Evolutionary conservation across 92 coral and sea anemone genomes (phyloP).

Genomic region (Bergia sp.): DNA sequence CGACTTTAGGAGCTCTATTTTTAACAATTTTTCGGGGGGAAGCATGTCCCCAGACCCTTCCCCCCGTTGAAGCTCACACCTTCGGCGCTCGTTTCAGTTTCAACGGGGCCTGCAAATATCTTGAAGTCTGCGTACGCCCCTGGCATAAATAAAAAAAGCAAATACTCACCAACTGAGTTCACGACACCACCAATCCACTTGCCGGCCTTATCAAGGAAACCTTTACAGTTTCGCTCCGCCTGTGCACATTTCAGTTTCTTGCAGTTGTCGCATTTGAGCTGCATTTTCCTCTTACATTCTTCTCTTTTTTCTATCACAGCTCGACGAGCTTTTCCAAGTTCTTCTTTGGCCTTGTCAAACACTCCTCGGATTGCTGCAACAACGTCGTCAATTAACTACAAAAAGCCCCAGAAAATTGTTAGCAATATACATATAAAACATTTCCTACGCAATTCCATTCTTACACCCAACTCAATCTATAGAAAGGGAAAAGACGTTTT

Average conservation of each 20-base stretch:
- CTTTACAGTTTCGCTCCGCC: conserved; percentile 88
- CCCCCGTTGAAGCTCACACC: too few species aligned
- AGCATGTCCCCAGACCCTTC: too few species aligned
- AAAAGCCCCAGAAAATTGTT: neutral
- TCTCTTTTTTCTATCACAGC: conserved; percentile 76
- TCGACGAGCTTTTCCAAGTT: conserved; percentile 77
- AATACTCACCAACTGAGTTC: conserved; percentile 76
- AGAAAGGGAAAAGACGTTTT: neutral
- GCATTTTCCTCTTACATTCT: conserved; percentile 91
- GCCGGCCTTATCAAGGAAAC: conserved; percentile 84
- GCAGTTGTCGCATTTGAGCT: conserved; percentile 89
- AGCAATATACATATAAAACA: too few species aligned
- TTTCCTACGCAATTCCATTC: neutral
- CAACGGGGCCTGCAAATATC: too few species aligned
- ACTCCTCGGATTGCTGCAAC: conserved; percentile 88
- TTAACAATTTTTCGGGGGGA: too few species aligned
- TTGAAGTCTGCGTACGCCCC: too few species aligned
- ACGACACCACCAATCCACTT: conserved; percentile 95
- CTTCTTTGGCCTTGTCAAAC: conserved; percentile 83
- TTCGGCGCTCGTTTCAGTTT: too few species aligned
- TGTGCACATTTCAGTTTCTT: conserved; percentile 76
- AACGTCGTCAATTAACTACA: conserved; percentile 84
- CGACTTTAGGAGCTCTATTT: too few species aligned
- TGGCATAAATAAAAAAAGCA: neutral
- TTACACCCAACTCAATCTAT: neutral